Evolutionary conservation across 2,113 vertebrate genomes (phyloP).

Genomic region (Mormyrus iriodes): DNA sequence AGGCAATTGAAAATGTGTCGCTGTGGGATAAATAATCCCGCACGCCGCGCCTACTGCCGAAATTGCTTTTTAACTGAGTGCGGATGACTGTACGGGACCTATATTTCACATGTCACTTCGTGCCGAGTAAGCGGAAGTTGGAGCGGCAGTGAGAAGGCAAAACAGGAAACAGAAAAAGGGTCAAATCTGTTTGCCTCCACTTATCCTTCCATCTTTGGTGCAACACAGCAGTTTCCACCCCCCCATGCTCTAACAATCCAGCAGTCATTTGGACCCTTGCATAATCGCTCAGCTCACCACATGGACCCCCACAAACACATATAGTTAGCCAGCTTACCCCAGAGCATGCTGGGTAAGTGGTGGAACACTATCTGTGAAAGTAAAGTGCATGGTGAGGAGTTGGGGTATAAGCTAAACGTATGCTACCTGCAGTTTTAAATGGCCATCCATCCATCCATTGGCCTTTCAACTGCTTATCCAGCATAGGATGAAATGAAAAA

Average conservation of each 20-base stretch:
- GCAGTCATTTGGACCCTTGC: neutral
- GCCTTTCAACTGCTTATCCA: neutral
- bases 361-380: neutral
- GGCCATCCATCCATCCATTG: neutral
- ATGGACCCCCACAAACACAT: neutral
- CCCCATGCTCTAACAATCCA: neutral
- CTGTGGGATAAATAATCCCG: conserved; percentile 39
- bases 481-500: neutral
- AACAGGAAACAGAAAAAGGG: neutral
- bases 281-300: neutral
- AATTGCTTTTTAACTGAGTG: conserved; percentile 36
- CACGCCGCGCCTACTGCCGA: conserved; percentile 16
- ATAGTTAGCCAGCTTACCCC: neutral
- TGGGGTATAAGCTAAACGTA: neutral
- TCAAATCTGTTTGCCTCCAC: neutral
- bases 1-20: conserved; percentile 45
- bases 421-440: neutral
- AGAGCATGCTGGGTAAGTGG: neutral
- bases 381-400: neutral
- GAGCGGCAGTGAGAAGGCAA: conserved; percentile 8
- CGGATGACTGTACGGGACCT: conserved; percentile 20
- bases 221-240: neutral
- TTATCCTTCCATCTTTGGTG: neutral
- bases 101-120: conserved; percentile 24
- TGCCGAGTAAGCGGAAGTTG: neutral